These are phyloP conservation scores for Poecile montanus DNA, from an alignment of 2,797 vertebrate species.

Conservation along the genomic window DNA sequence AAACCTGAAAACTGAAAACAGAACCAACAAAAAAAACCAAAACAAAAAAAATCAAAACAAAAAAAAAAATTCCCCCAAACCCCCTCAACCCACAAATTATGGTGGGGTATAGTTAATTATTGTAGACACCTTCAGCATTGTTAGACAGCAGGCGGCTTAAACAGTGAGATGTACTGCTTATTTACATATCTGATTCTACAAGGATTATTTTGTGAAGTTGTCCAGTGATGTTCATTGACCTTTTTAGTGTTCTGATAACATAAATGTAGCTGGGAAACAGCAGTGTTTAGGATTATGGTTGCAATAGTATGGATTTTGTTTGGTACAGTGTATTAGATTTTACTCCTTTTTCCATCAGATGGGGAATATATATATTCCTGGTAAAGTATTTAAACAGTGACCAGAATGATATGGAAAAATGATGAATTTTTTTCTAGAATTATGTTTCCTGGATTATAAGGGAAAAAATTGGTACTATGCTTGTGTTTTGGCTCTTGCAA, in stretches of 20 bases:
- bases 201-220: background rate
- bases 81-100: background rate
- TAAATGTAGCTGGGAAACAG: background rate
- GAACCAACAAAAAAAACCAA: background rate
- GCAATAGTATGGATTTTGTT: background rate
- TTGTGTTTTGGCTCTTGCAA: constrained; percentile 27
- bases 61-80: fast-evolving
- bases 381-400: constrained; percentile 9
- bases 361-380: background rate
- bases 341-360: background rate
- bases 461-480: background rate
- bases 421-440: constrained; percentile 36
- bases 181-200: background rate
- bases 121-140: background rate
- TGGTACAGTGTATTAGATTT: background rate
- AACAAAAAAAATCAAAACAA: background rate
- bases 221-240: background rate
- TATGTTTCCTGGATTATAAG: constrained; percentile 26
- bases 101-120: background rate
- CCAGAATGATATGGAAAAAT: background rate
- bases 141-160: background rate
- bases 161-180: background rate
- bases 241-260: background rate
- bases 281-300: background rate
- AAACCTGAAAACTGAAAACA: background rate